Evolutionary conservation across 2,113 vertebrate genomes (phyloP).

Genomic region (Pelecanus crispus): DNA sequence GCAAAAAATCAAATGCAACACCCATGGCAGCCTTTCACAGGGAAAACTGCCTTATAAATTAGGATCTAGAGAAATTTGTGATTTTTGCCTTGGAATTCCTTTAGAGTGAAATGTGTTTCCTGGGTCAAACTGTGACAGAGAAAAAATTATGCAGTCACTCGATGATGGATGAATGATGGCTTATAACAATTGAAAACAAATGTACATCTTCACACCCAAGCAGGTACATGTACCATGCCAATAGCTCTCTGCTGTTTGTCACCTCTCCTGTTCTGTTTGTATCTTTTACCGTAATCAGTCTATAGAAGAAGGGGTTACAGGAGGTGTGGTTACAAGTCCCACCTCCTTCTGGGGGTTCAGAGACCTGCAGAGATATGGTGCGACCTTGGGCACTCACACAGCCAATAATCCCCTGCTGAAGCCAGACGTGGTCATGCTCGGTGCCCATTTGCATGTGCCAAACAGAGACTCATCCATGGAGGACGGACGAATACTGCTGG

Average conservation of each 20-base stretch:
- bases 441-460: neutral
- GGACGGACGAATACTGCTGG: rapidly evolving
- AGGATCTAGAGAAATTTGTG: neutral
- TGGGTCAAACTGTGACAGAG: neutral
- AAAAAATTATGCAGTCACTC: neutral
- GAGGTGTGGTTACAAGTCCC: neutral
- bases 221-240: neutral
- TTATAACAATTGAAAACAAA: neutral
- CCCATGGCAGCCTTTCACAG: conserved; percentile 1
- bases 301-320: neutral
- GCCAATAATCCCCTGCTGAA: neutral
- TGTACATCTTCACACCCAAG: neutral
- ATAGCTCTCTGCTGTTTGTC: neutral
- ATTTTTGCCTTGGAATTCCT: neutral
- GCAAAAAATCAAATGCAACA: neutral
- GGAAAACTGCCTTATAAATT: neutral
- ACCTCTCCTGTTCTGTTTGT: neutral
- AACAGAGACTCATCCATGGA: neutral
- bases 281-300: neutral
- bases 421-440: rapidly evolving
- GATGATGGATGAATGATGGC: rapidly evolving
- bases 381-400: neutral
- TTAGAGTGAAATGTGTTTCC: neutral
- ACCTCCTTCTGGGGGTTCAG: neutral
- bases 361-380: neutral